Percentiles rank a stretch among this genome's conserved stretches.
Conservation (phyloP, 2,888 invertebrate genomes). For the Apoda limacodes region DNA sequence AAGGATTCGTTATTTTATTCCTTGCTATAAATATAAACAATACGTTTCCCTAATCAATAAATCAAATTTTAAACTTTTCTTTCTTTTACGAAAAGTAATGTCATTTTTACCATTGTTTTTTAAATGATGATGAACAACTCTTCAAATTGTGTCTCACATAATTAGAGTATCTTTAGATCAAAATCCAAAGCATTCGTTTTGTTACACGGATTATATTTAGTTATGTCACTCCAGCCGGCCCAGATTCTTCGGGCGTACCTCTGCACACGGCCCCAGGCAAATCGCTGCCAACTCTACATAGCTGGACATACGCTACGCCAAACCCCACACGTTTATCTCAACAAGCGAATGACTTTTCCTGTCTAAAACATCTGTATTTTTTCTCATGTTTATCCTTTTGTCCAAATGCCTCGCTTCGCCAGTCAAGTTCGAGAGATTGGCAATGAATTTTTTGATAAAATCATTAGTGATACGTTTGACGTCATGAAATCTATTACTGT, state of each 20-base stretch:
- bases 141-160: not conserved
- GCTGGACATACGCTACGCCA: constrained; percentile 36
- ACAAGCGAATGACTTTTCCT: constrained; percentile 46
- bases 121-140: no score
- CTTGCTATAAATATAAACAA: no score
- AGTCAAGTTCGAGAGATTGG: no score
- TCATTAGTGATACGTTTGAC: no score
- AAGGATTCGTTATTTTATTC: no score
- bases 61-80: no score
- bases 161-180: not conserved
- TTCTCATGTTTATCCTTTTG: constrained; percentile 28
- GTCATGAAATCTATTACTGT: no score
- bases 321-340: constrained; percentile 48
- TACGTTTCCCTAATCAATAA: no score
- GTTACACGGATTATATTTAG: constrained; percentile 63
- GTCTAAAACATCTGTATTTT: constrained; percentile 34
- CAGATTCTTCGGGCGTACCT: constrained; percentile 56
- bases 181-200: constrained; percentile 46
- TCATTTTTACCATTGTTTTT: no score
- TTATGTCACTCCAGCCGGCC: constrained; percentile 68
- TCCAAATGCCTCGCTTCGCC: no score
- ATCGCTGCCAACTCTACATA: constrained; percentile 54
- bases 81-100: no score
- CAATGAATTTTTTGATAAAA: no score
- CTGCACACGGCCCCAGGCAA: constrained; percentile 61